A percentile compares a stretch with the other conserved stretches of the same genome.
phyloP scores from a whole-genome alignment of 2,888 invertebrate species.

The Hyalella azteca region DNA sequence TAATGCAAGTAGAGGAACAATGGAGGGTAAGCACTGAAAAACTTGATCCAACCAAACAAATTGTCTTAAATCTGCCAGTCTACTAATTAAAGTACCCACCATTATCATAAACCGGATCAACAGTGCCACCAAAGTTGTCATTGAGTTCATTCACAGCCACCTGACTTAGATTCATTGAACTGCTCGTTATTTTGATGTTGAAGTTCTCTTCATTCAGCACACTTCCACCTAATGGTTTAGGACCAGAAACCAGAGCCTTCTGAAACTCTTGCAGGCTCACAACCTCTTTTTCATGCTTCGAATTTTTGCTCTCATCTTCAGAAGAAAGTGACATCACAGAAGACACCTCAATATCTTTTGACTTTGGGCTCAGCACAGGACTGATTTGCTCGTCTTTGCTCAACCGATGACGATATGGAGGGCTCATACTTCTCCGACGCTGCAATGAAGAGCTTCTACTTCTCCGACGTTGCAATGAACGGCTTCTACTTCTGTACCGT shows the following conservation, averaged over 20 bases:
- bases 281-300: too few species aligned
- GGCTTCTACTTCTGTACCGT: not conserved
- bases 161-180: not conserved
- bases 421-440: not conserved
- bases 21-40: too few species aligned
- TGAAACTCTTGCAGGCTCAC: not conserved
- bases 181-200: not conserved
- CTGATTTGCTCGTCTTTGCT: too few species aligned
- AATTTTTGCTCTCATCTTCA: too few species aligned
- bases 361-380: too few species aligned
- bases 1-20: too few species aligned
- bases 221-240: not conserved
- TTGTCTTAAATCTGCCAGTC: too few species aligned
- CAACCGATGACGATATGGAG: too few species aligned
- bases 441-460: not conserved
- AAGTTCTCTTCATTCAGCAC: not conserved
- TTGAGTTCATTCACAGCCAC: slow-evolving; percentile 24
- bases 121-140: not conserved
- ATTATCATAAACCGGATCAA: not conserved
- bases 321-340: too few species aligned
- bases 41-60: too few species aligned
- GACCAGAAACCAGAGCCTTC: not conserved
- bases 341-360: too few species aligned
- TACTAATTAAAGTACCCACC: too few species aligned
- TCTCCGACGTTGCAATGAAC: not conserved